Percentiles rank a stretch among this genome's conserved stretches.
phyloP scores from a whole-genome alignment of 2,113 vertebrate species.

The Lethenteron camtschaticum region DNA sequence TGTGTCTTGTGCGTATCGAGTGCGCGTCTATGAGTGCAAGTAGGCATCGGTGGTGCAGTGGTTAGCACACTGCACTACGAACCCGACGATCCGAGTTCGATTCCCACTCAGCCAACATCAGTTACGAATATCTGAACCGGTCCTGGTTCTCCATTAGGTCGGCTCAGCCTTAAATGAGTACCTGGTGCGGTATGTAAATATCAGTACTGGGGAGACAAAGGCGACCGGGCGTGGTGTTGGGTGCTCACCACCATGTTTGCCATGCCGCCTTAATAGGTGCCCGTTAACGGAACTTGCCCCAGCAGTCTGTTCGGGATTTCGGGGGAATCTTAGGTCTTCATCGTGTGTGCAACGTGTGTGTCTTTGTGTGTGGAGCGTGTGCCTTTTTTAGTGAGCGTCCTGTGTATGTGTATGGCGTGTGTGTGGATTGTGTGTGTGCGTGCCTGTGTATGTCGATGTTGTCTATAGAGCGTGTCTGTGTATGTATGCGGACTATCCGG shows the following conservation, averaged over 20 bases:
- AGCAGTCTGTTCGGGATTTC: neutral
- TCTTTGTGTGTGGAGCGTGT: neutral
- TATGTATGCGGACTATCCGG: slow-evolving; percentile 1
- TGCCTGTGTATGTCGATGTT: neutral
- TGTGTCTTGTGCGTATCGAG: neutral
- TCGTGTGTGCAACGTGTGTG: neutral
- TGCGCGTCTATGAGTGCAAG: neutral
- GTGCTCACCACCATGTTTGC: neutral
- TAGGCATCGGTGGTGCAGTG: neutral
- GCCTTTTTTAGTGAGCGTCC: neutral
- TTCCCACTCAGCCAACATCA: too few species aligned
- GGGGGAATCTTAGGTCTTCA: neutral
- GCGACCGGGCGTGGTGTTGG: neutral
- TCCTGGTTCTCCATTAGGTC: neutral
- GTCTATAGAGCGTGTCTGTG: neutral
- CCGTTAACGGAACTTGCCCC: neutral
- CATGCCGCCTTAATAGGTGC: neutral
- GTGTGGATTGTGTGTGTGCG: neutral
- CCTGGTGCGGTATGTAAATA: neutral
- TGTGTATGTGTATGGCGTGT: slow-evolving; percentile 3
- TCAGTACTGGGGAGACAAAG: neutral
- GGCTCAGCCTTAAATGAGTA: neutral
- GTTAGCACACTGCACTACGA: neutral
- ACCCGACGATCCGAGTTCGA: neutral
- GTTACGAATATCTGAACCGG: neutral